phyloP scores from a whole-genome alignment of 1,140 invertebrate species.

The Drosophila sechellia region DNA sequence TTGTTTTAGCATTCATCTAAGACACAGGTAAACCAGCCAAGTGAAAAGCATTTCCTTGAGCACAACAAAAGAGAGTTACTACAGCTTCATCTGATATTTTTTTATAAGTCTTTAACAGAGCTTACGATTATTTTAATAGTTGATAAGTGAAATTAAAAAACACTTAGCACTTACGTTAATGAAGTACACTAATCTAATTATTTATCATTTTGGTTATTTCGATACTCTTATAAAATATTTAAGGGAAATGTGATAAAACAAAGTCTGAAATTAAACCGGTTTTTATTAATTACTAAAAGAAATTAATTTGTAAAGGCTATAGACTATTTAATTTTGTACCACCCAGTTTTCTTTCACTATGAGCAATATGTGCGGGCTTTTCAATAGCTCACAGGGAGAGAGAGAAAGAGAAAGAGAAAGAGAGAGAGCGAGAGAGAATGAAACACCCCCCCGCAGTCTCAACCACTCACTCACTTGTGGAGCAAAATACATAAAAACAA shows the following conservation, averaged over 20 bases:
- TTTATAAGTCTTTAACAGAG: neutral
- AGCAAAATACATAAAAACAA: neutral
- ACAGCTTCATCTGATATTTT: neutral
- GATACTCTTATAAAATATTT: no score
- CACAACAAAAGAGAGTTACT: neutral
- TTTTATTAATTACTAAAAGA: no score
- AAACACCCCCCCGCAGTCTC: slow-evolving; percentile 8
- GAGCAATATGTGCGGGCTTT: slow-evolving; percentile 17
- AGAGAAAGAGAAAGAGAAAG: no score
- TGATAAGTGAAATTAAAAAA: no score
- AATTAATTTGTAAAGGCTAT: no score
- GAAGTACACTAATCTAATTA: no score
- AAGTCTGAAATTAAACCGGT: no score
- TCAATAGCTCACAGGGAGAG: slow-evolving; percentile 12
- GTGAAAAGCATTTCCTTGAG: slow-evolving; percentile 5
- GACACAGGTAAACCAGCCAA: neutral
- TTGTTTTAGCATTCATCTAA: neutral
- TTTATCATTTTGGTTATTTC: no score
- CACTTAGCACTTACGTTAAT: no score
- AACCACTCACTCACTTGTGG: slow-evolving; percentile 15
- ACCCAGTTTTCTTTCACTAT: slow-evolving; percentile 10
- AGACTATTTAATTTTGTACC: no score
- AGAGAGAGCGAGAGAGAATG: neutral
- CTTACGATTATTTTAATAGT: no score
- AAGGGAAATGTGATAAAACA: no score